Evolutionary conservation across 2,797 vertebrate genomes (phyloP).

Genomic region (Cheirogaleus major): DNA sequence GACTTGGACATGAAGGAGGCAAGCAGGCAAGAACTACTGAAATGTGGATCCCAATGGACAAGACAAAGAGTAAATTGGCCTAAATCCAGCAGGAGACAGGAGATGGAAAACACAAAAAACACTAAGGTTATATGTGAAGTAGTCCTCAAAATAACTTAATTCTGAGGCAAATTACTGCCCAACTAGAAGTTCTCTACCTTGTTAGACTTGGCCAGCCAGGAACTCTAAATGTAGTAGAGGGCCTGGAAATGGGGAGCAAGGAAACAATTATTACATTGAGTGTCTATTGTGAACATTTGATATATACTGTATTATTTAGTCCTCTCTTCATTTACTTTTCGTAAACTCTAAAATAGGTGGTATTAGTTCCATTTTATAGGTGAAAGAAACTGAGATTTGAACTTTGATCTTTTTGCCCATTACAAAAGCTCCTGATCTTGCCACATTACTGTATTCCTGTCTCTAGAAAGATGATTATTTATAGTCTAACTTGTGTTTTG

Average conservation of each 20-base stretch:
- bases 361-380: background rate
- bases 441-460: background rate
- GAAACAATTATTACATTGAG: background rate
- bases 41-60: too few species aligned
- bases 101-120: background rate
- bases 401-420: background rate
- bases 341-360: background rate
- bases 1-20: background rate
- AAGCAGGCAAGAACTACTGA: background rate
- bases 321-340: background rate
- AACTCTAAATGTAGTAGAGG: background rate
- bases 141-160: background rate
- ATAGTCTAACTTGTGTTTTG: background rate
- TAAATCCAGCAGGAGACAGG: background rate
- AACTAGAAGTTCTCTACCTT: background rate
- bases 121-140: background rate
- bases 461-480: background rate
- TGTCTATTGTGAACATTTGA: background rate
- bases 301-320: background rate
- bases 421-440: background rate
- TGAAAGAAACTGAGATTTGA: slow-evolving; percentile 17
- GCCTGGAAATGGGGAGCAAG: background rate
- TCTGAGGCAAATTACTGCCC: background rate
- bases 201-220: background rate
- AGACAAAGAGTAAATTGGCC: background rate